Conservation (phyloP, 1,140 invertebrate species). For the Platorchestia sp. region DNA sequence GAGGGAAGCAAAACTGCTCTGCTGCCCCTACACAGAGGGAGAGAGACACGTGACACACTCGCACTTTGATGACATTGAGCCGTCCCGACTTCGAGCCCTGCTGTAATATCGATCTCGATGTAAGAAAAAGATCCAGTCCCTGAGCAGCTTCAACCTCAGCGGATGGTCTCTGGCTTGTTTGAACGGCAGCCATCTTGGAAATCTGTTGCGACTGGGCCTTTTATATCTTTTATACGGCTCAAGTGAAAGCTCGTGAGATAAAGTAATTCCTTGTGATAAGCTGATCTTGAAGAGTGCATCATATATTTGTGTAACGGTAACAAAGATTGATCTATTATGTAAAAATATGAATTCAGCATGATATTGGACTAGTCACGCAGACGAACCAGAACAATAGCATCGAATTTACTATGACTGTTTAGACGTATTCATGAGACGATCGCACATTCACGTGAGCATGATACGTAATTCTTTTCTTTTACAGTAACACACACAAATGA, state of each 20-base stretch:
- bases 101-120: background rate
- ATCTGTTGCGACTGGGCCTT: too few relatives aligned
- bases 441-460: background rate
- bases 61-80: conserved; percentile 22
- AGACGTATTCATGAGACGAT: background rate
- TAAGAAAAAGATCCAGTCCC: background rate
- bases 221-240: background rate
- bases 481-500: background rate
- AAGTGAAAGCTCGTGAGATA: background rate
- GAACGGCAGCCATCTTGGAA: conserved; percentile 4
- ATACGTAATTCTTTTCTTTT: background rate
- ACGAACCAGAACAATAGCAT: background rate
- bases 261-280: background rate
- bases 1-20: background rate
- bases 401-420: background rate
- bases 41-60: conserved; percentile 17
- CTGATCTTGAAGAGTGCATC: background rate
- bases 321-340: background rate
- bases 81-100: background rate
- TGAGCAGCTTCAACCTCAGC: background rate
- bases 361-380: too few relatives aligned
- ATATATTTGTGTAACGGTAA: background rate
- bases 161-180: background rate
- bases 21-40: background rate
- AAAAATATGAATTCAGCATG: background rate